Evolutionary conservation across 2,113 vertebrate genomes (phyloP).

Genomic region (Motacilla alba): DNA sequence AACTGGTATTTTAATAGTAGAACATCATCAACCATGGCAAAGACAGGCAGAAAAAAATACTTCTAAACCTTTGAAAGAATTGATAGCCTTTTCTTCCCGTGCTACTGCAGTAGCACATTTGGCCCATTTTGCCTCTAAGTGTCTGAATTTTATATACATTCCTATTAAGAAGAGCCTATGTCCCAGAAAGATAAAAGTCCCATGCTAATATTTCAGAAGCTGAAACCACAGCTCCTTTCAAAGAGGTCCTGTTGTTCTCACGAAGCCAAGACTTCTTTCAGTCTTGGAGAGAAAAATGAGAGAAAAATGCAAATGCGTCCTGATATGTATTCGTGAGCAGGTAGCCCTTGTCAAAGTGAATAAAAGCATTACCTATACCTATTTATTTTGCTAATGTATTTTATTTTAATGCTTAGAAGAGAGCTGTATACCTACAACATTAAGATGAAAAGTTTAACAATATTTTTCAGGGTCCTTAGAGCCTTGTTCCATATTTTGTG

Average conservation of each 20-base stretch:
- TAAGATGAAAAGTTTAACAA: not conserved
- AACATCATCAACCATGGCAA: not conserved
- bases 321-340: not conserved
- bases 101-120: not conserved
- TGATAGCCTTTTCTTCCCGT: not conserved
- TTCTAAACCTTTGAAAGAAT: constrained; percentile 20
- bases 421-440: not conserved
- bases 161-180: not conserved
- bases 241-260: not conserved
- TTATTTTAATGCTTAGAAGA: not conserved
- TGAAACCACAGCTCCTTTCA: not conserved
- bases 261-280: not conserved
- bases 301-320: not conserved
- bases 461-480: not conserved
- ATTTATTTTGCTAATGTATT: not conserved
- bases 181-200: not conserved
- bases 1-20: constrained; percentile 22
- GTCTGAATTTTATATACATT: not conserved
- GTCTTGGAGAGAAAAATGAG: not conserved
- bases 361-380: not conserved
- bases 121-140: not conserved
- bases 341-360: not conserved
- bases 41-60: not conserved
- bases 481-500: not conserved
- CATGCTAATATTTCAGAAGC: not conserved